Percentiles rank a stretch among this genome's conserved stretches.
These are phyloP conservation scores for Eubucco bourcierii DNA, from an alignment of 2,113 vertebrate species.

Conservation along the genomic window DNA sequence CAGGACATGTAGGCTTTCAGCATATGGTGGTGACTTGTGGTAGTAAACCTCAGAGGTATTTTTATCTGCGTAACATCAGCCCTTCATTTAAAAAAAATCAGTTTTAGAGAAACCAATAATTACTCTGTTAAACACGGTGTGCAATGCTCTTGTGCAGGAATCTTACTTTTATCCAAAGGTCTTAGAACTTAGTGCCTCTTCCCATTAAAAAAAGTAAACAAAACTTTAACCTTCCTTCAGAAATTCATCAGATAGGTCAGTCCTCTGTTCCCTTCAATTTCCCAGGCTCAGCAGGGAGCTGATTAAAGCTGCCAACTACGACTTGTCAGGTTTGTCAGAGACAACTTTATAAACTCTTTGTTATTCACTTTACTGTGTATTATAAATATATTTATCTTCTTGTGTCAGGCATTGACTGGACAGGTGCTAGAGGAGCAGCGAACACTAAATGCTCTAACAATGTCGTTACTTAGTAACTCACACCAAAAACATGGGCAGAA, in stretches of 20 bases:
- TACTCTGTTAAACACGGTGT: neutral
- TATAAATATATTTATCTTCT: conserved; percentile 80
- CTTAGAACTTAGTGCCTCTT: conserved; percentile 10
- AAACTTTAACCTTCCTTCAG: conserved; percentile 72
- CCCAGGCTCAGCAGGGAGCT: conserved; percentile 71
- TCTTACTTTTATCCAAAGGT: neutral
- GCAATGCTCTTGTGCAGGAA: neutral
- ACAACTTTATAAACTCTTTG: conserved; percentile 70
- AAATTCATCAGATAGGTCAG: conserved; percentile 71
- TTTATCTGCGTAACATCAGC: neutral
- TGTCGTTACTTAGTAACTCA: conserved; percentile 41
- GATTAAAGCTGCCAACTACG: conserved; percentile 67
- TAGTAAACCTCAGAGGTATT: neutral
- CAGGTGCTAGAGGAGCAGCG: conserved; percentile 61
- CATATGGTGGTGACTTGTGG: neutral
- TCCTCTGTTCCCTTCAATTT: conserved; percentile 59
- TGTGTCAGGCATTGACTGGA: conserved; percentile 57
- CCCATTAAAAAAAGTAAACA: conserved; percentile 55
- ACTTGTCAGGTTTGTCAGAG: conserved; percentile 65
- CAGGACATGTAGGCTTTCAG: neutral
- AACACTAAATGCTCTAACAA: conserved; percentile 3
- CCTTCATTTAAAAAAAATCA: neutral
- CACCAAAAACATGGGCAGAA: neutral
- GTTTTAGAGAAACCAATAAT: neutral
- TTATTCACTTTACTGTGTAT: conserved; percentile 70